phyloP scores from a whole-genome alignment of 23 tunicate genomes.

The Ciona savignyi region DNA sequence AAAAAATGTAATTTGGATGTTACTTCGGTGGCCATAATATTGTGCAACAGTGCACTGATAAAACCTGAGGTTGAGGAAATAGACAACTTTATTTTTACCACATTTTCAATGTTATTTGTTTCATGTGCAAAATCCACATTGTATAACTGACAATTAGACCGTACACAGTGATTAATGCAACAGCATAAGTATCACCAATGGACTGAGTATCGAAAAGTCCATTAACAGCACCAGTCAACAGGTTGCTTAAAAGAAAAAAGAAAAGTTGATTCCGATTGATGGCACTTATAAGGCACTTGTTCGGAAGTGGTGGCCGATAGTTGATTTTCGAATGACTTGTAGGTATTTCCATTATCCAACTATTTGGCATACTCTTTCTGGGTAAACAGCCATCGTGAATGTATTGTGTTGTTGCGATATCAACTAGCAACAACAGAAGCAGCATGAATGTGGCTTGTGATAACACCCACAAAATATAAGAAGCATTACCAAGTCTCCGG shows the following conservation, averaged over 20 bases:
- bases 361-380: slow-evolving; percentile 28
- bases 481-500: slow-evolving; percentile 60
- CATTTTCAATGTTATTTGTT: slow-evolving; percentile 33
- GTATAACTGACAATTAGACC: slow-evolving; percentile 3
- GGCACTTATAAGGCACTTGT: slow-evolving; percentile 40
- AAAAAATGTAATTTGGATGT: not conserved
- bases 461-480: slow-evolving; percentile 59
- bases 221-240: slow-evolving; percentile 52
- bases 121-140: slow-evolving; percentile 50
- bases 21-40: no score
- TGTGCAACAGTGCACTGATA: no score
- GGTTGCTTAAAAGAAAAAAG: slow-evolving; percentile 50
- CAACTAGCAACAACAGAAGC: slow-evolving; percentile 8
- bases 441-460: slow-evolving; percentile 17
- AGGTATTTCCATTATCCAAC: slow-evolving; percentile 18
- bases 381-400: slow-evolving; percentile 22
- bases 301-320: slow-evolving; percentile 26
- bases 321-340: slow-evolving; percentile 11
- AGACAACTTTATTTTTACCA: no score
- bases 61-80: no score
- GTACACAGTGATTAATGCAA: slow-evolving; percentile 25
- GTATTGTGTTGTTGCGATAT: slow-evolving; percentile 15
- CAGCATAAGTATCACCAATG: slow-evolving; percentile 7
- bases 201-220: slow-evolving; percentile 25
- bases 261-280: slow-evolving; percentile 54